Percentiles rank a stretch among this genome's conserved stretches.
phyloP scores from a whole-genome alignment of 2,113 vertebrate genomes.

The Podarcis cretensis region DNA sequence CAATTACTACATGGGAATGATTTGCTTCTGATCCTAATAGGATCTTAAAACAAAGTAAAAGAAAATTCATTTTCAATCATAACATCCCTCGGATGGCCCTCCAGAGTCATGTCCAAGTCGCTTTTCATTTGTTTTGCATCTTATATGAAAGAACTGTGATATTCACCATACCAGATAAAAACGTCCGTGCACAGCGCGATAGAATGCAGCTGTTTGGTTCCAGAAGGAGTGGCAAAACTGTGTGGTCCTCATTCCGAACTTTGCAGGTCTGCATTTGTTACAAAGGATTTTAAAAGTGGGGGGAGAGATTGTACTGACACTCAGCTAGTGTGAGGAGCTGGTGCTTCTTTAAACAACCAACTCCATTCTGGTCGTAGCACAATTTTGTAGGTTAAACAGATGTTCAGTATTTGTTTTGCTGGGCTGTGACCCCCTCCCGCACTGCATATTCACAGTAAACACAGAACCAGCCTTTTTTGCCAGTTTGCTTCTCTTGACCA shows the following conservation, averaged over 20 bases:
- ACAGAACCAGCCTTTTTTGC: background rate
- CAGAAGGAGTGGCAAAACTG: background rate
- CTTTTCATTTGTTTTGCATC: background rate
- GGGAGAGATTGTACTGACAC: conserved; percentile 29
- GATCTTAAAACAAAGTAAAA: background rate
- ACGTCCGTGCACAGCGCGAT: background rate
- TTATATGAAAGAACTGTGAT: background rate
- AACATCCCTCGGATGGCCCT: background rate
- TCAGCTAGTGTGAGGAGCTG: background rate
- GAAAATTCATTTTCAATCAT: background rate
- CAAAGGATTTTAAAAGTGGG: background rate
- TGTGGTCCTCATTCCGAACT: background rate
- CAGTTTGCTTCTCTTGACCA: conserved; percentile 49
- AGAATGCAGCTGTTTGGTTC: background rate
- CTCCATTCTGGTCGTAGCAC: conserved; percentile 6
- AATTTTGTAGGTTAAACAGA: conserved; percentile 54
- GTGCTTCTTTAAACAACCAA: accelerated
- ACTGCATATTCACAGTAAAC: conserved; percentile 25
- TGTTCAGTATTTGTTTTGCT: conserved; percentile 17
- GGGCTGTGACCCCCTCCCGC: conserved; percentile 21
- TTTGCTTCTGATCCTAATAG: background rate
- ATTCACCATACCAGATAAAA: background rate
- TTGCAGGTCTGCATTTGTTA: background rate
- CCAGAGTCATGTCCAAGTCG: background rate
- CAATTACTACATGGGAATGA: too few species aligned